Evolutionary conservation across 2,113 vertebrate species (phyloP).

Genomic region (Rhagologus leucostigma): DNA sequence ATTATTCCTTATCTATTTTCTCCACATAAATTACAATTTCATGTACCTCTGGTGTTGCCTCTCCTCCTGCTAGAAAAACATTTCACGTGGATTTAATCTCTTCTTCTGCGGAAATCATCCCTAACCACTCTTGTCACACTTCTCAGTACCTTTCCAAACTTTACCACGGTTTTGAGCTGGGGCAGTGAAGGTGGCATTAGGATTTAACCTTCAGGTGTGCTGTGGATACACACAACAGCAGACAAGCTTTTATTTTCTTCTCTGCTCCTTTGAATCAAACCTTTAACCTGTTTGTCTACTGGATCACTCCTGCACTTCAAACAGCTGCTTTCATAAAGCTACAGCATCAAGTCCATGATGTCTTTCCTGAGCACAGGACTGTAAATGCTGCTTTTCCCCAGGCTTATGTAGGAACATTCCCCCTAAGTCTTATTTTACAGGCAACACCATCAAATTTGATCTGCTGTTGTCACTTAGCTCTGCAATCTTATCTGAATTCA

Average conservation of each 20-base stretch:
- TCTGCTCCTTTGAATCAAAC: neutral
- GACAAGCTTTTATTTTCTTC: neutral
- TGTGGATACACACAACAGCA: neutral
- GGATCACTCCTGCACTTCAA: neutral
- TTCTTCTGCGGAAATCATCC: neutral
- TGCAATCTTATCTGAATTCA: neutral
- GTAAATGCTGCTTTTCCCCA: neutral
- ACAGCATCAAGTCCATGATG: neutral
- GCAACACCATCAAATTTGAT: neutral
- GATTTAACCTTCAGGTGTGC: neutral
- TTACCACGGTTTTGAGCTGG: neutral
- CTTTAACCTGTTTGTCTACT: neutral
- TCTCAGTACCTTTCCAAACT: neutral
- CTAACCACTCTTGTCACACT: neutral
- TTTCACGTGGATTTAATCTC: neutral
- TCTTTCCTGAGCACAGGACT: neutral
- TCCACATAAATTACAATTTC: neutral
- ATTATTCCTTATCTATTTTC: neutral
- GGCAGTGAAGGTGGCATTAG: neutral
- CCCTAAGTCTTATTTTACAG: neutral
- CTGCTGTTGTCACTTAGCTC: neutral
- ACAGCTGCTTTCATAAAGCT: neutral
- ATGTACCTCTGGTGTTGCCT: neutral
- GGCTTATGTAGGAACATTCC: neutral
- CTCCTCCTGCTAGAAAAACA: neutral